Evolutionary conservation across 2,113 vertebrate genomes (phyloP), one percentile per base, ranked within the genome.

Genomic region (Plectropomus leopardus): DNA sequence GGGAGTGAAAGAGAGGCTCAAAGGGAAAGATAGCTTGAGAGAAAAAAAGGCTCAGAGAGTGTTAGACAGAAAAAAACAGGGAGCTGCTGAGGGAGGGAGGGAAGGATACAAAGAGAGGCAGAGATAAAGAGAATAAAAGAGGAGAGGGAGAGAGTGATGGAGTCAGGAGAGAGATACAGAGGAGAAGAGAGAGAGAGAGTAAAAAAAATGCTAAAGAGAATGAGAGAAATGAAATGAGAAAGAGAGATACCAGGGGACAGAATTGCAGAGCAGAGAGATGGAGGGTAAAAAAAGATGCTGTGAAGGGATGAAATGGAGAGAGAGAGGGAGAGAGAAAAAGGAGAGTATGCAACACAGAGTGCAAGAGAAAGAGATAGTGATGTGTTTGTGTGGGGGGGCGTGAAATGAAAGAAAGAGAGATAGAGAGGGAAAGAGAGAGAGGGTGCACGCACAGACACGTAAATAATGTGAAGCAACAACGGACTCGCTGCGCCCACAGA

Each of bases 381-480:
- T 72, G 87, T 89, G 80, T 85, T 78, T 84, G 83, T 83, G 81
- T 83, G 65, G 58, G 78, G 48, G 80, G 65, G 76, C n/a, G 65
- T 83, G 87, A 88, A 90, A 82, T 76, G 78, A 89, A 80, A 84
- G 76, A 81, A 45, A 76, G 84, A 70, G 80, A 78, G 66, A 75
- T 19, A 76, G 68, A 78, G 58, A 69, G 61, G 21, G 63, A n/a
- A 16, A 73, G 74, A 65, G 86, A 69, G 86, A 79, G 85, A 84
- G 91, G 50, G 71, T 71, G 79, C 92, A 94, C 79, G 92, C 94
- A 94, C 90, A 95, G 94, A 94, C 94, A 94, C 90, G 92, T 94
- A 95, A 95, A 94, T 95, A 94, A 95, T 94, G 89, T 93, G 94
- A 94, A 93, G 94, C 90, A 94, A 94, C 91, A 91, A 89, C 89